A percentile compares a stretch with the other conserved stretches of the same genome.
Conservation (phyloP, 2,888 invertebrate genomes). For the Lymantria monacha region DNA sequence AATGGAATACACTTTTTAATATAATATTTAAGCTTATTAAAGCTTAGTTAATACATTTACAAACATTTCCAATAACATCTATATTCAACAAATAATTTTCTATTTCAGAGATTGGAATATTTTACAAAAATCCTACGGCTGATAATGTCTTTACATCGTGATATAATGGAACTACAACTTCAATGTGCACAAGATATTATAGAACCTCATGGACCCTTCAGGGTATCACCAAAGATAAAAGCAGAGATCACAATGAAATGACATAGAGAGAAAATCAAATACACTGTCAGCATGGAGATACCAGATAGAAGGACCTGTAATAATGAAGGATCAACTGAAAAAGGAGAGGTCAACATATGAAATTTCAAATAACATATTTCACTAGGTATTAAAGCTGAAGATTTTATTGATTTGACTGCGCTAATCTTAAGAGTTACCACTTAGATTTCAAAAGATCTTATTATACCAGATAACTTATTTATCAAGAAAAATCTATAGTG, state of each 20-base stretch:
- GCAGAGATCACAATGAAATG: constrained; percentile 71
- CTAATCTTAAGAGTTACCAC: background rate
- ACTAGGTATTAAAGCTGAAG: background rate
- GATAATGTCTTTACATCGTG: constrained; percentile 71
- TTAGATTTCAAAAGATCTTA: too few species aligned
- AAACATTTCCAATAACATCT: too few species aligned
- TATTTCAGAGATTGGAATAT: constrained; percentile 70
- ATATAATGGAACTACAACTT: constrained; percentile 69
- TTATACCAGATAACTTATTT: too few species aligned
- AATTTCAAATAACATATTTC: background rate
- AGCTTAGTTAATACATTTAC: too few species aligned
- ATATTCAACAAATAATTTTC: too few species aligned
- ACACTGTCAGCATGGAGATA: constrained; percentile 43
- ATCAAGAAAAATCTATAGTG: too few species aligned
- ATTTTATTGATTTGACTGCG: background rate
- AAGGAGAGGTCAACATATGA: background rate
- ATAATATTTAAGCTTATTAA: too few species aligned
- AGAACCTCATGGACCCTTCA: constrained; percentile 39
- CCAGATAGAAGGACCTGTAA: constrained; percentile 25
- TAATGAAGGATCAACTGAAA: constrained; percentile 7
- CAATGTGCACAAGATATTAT: constrained; percentile 43
- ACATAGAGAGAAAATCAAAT: constrained; percentile 45
- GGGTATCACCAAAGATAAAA: constrained; percentile 59
- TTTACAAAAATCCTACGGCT: constrained; percentile 72
- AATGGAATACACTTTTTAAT: too few species aligned